Base-by-base conservation (phyloP, 2,797 vertebrate genomes). In the Peromyscus attwateri region DNA sequence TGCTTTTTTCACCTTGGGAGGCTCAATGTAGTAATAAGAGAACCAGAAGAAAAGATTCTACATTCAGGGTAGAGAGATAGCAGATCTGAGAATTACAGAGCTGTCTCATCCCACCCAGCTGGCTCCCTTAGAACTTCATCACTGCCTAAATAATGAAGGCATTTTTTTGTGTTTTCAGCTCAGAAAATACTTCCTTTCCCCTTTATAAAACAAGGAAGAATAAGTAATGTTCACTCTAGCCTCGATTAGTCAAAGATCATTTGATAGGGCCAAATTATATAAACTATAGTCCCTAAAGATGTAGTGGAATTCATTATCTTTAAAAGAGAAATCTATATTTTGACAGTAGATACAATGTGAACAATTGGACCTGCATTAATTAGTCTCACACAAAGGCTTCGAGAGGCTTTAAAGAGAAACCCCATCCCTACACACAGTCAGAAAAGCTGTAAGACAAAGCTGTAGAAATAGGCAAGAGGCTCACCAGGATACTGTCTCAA, bases 161-260 rank as follows among this genome's bases (percentile, higher is more conserved):
- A 4, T 80, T 21, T n/a, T n/a, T n/a, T n/a, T 57, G n/a, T 75
- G 23, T 73, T 95, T 81, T 70, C 62, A 62, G n/a, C 37, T 77
- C 85, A 16, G 57, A 14, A 68, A 79, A 10, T 49, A 96, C 57
- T 89, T 95, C 37, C 89, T 95, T 93, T 87, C 52, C n/a, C 34
- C 76, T 27, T 19, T 73, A 43, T 43, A 34, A 57, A 29, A 29
- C 43, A 31, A 40, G 13, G 10, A 80, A n/a, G 64, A 79, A 3
- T 1, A 29, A 21, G 31, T 5, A 73, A 14, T 14, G 4, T 91
- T 92, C 4, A 70, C 19, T 81, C 52, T 88, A 3, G 70, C 37
- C 52, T 92, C 31, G 57, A 43, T 40, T 17, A 82, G 5, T 43
- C 71, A 17, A 70, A 92, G 37, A 4, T 80, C 62, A 91, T 60